phyloP scores from a whole-genome alignment of 2,888 invertebrate genomes.

The Tetrapedia diversipes region DNA sequence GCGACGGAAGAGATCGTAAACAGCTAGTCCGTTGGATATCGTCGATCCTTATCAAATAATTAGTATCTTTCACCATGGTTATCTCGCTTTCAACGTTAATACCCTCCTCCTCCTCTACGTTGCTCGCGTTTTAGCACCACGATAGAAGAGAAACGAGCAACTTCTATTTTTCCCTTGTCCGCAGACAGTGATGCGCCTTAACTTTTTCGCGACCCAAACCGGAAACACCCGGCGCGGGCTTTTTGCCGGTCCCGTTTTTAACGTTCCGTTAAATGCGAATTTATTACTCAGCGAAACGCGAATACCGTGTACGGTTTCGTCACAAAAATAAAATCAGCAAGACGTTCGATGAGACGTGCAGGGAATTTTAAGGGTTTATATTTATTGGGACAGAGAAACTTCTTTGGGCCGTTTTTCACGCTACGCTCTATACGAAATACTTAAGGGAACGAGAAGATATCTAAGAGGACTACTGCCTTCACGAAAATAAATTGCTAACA shows the following conservation, averaged over 20 bases:
- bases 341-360: background rate
- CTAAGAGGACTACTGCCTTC: background rate
- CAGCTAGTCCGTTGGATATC: background rate
- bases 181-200: slow-evolving; percentile 24
- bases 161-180: slow-evolving; percentile 9
- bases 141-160: background rate
- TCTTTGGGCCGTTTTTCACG: no score
- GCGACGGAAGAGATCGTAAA: background rate
- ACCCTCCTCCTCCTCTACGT: no score
- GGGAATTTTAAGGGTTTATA: background rate
- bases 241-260: slow-evolving; percentile 26
- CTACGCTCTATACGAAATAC: no score
- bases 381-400: no score
- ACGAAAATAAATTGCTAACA: background rate
- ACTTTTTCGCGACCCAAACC: slow-evolving; percentile 13
- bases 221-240: slow-evolving; percentile 12
- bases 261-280: slow-evolving; percentile 43
- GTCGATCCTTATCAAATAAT: slow-evolving; percentile 45
- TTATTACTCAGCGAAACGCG: slow-evolving; percentile 21
- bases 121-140: background rate
- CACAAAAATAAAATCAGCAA: background rate
- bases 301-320: background rate
- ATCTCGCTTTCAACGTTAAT: background rate
- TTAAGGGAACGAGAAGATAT: background rate
- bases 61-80: slow-evolving; percentile 22